Evolutionary conservation across 2,797 vertebrate species (phyloP), one percentile per base, ranked within the genome.

Genomic region (Zalophus californianus): DNA sequence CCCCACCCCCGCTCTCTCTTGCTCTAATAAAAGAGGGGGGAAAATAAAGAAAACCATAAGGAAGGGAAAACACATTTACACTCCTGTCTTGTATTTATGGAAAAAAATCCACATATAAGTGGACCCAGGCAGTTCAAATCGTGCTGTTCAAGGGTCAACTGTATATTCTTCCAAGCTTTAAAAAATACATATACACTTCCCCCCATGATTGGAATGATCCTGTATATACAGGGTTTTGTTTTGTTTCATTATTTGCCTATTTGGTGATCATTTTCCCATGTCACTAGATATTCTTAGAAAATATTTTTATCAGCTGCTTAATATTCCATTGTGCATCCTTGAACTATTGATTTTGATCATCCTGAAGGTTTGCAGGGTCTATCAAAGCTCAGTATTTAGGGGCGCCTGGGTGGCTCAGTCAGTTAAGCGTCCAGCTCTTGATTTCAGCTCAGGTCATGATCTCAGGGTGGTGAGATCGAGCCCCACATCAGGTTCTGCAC

Each of bases 241-340:
- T 70, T 29, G 44, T 93, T 85, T 73, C 21, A 3, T 62, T 88
- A 77, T 80, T 84, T 85, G 48, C 25, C 11, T 90, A 77, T 95
- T 90, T 72, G 77, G 80, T 86, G 62, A 92, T 54, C 86, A 78
- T 89, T 88, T 95, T 38, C 50, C 52, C 72, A 54, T 77, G 50
- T 38, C 27, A 70, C 93, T 94, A 90, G 72, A 72, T 84, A 92
- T 35, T 88, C 77, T 91, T 86, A 91, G 88, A 94, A 94, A 78
- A 78, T 48, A 82, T 68, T 94, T 97, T 96, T 79, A 72, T 78
- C 48, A 91, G 11, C 73, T 73, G 29, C 44, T 91, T 91, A 82
- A 54, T 93, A 94, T 85, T 92, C 56, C 27, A 56, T 89, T 4
- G 0, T 56, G 7, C 25, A 60, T 86, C 93, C 85, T 54, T 66